Conservation (phyloP, 2,888 invertebrate species). For the Cheiracanthium punctorium region DNA sequence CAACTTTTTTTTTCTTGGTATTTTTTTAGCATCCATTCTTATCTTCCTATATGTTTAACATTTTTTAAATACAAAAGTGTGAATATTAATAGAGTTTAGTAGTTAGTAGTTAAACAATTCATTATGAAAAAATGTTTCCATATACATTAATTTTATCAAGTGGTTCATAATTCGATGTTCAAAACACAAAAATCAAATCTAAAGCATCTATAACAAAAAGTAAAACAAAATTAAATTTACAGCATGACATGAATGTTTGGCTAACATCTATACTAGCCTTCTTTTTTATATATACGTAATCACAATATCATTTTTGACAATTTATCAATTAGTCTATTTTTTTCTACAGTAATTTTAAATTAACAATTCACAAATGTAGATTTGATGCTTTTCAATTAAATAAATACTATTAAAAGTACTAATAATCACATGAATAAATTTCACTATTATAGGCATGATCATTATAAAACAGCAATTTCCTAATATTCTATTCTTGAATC, state of each 20-base stretch:
- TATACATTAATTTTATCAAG: too few relatives aligned
- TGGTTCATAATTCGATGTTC: too few relatives aligned
- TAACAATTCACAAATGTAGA: neutral
- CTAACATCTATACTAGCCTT: conserved; percentile 54
- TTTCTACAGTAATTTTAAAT: neutral
- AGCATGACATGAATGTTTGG: conserved; percentile 36
- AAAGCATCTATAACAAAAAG: conserved; percentile 35
- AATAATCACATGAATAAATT: too few relatives aligned
- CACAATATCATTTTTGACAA: neutral
- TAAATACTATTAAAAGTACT: neutral
- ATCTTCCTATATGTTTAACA: too few relatives aligned
- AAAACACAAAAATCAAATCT: neutral
- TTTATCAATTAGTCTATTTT: neutral
- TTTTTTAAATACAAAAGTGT: too few relatives aligned
- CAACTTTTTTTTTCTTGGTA: too few relatives aligned
- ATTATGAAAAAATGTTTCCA: too few relatives aligned
- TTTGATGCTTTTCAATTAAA: neutral
- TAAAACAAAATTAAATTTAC: conserved; percentile 44
- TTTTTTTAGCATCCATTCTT: too few relatives aligned
- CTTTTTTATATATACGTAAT: too few relatives aligned
- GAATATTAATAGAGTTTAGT: too few relatives aligned
- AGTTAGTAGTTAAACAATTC: too few relatives aligned
- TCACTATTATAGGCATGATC: too few relatives aligned
- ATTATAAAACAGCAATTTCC: neutral
- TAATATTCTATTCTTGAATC: neutral